A percentile compares a stretch with the other conserved stretches of the same genome.
Evolutionary conservation across 2,888 invertebrate genomes (phyloP).

Genomic region (Neoaliturus tenellus): DNA sequence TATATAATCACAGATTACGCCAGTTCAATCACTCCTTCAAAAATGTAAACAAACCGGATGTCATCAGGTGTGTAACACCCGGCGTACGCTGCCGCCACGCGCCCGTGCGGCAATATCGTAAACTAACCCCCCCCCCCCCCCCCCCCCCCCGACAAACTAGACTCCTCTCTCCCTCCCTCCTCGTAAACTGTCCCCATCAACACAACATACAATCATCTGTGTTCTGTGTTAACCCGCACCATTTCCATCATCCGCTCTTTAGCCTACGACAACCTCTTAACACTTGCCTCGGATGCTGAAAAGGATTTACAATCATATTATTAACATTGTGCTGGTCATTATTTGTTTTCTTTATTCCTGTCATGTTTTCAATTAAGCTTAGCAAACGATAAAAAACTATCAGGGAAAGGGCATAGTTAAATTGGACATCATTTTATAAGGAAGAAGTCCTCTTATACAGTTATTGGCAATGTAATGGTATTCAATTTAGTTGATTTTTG

Average conservation of each 20-base stretch:
- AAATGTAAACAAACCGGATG: background rate
- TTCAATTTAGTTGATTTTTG: too few relatives aligned
- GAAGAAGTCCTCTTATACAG: too few relatives aligned
- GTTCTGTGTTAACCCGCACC: background rate
- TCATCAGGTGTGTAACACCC: background rate
- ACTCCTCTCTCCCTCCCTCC: background rate
- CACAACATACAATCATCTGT: slow-evolving; percentile 10
- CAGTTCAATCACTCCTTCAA: too few relatives aligned
- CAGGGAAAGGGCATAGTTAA: too few relatives aligned
- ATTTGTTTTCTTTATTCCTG: too few relatives aligned
- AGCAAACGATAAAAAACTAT: too few relatives aligned
- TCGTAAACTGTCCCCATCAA: background rate
- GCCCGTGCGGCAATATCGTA: slow-evolving; percentile 2
- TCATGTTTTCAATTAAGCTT: too few relatives aligned
- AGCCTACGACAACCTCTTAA: background rate
- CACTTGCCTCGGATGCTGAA: background rate
- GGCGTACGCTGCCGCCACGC: background rate
- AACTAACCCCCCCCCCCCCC: background rate
- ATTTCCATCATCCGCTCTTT: background rate
- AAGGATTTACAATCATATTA: too few relatives aligned
- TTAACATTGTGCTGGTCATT: too few relatives aligned
- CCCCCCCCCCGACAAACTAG: background rate
- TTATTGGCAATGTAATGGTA: too few relatives aligned
- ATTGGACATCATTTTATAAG: too few relatives aligned
- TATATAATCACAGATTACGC: too few relatives aligned